Base-by-base conservation (phyloP, 2,888 invertebrate species). In the Polietes domitor region DNA sequence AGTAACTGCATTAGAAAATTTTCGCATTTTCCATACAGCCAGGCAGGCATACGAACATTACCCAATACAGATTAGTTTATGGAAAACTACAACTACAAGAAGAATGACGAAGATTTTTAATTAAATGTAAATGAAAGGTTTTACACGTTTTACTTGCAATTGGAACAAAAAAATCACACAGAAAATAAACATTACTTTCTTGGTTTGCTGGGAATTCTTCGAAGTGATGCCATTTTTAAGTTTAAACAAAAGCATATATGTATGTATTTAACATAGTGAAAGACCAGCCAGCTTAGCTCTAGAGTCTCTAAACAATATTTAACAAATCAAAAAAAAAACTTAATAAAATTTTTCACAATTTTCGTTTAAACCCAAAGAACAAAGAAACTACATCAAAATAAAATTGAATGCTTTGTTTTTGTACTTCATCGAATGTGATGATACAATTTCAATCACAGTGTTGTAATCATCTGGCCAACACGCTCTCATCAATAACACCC, bases 391-490 rank as follows among this genome's bases (percentile, higher is more conserved):
- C 12, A 7, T 12, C 12, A 41, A 41, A 41, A 2, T 41, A 41
- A 41, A 5, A 41, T 41, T 5, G 41, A 12, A 10, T 47, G 47
- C n/a, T 47, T 47, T 47, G 12, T 47, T 47, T n/a, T 47, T 47
- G n/a, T n/a, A n/a, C n/a, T n/a, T 47, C n/a, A 47, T 15, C n/a
- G 41, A 10, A 41, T 41, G 10, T 63, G 26, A 21, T 55, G 28
- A 26, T 61, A 4, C 1, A 63, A 63, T 37, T 65, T 72, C 63
- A 53, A 41, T 55, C 47, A 73, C 55, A 72, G 73, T 81, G 37
- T 73, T 74, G 55, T 73, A 24, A 55, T 75, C 74, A 55, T 53
- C n/a, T n/a, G n/a, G n/a, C n/a, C n/a, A n/a, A n/a, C 28, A 7
- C 61, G n/a, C n/a, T 28, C 15, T 7, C 6, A 61, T 17, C 15